phyloP scores from a whole-genome alignment of 2,797 vertebrate species.

The Limosa lapponica region DNA sequence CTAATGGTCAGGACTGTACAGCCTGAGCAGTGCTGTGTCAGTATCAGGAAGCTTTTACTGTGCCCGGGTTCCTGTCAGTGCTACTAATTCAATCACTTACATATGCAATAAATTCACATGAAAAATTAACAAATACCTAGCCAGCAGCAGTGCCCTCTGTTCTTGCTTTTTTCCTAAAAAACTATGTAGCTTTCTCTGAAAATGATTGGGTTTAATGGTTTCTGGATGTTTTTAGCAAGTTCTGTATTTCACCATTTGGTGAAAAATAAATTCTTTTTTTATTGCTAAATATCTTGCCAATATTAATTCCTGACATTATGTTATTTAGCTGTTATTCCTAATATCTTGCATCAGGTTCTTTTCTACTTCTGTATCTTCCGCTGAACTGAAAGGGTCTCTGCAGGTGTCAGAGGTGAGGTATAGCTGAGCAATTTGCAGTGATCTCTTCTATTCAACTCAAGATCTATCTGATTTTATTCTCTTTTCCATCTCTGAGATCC shows the following conservation, averaged over 20 bases:
- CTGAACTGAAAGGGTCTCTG: not conserved
- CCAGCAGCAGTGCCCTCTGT: not conserved
- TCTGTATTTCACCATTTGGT: conserved; percentile 53
- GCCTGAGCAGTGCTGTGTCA: conserved; percentile 61
- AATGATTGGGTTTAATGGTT: conserved; percentile 8
- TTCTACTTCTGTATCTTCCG: not conserved
- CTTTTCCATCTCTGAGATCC: not conserved
- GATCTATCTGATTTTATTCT: not conserved
- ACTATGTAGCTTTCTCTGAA: not conserved
- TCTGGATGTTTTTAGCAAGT: not conserved
- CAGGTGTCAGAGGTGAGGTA: not conserved
- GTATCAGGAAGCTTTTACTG: conserved; percentile 73
- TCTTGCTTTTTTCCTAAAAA: not conserved
- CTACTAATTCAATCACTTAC: conserved; percentile 72
- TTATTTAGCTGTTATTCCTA: conserved; percentile 36
- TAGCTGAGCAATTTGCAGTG: not conserved
- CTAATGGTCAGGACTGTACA: conserved; percentile 50
- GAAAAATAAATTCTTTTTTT: not conserved
- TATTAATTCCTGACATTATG: conserved; percentile 18
- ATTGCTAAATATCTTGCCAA: conserved; percentile 16
- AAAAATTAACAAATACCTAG: conserved; percentile 73
- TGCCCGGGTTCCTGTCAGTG: conserved; percentile 70
- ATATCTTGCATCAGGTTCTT: not conserved
- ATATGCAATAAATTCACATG: conserved; percentile 72
- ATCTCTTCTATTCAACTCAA: conserved; percentile 29